Base-by-base conservation (phyloP, 2,113 vertebrate genomes). In the Patagioenas fasciata region DNA sequence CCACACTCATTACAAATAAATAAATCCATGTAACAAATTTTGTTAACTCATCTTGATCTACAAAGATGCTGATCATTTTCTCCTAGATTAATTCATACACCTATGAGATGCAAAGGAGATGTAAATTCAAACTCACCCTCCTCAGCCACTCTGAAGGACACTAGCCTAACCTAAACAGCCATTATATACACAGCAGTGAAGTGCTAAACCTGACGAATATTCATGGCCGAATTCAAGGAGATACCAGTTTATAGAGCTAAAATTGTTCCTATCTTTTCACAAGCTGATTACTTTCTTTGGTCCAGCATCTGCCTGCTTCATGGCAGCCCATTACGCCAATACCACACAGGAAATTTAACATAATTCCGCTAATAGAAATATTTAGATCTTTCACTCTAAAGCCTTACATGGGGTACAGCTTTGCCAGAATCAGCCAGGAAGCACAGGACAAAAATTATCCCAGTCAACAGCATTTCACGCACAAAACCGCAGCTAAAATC, bases 331-430 rank as follows among this genome's bases (percentile, higher is more conserved):
- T 83, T 81, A 91, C 48, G 66, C 69, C 80, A 88, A 82, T 21
- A 15, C 40, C 77, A 85, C 12, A 11, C 72, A 54, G 93, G 66
- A 96, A 95, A 96, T 96, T 40, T 66, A 95, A 91, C 81, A 95
- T 10, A 13, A 56, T 89, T 56, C 56, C 91, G 85, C 91, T 92
- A 94, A 91, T 48, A 91, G 83, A 82, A 87, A 91, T 84, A 93
- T 58, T 87, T 82, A 93, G 42, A 87, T 89, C 69, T 92, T 85
- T 74, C 73, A 32, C 50, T 85, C 78, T 70, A 82, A 96, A 62
- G 12, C 3, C 3, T 75, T 88, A 51, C 69, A n/a, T 6, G 3
- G 69, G 10, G 26, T 69, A 77, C 85, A 75, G 53, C 62, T 92
- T 91, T 95, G 80, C 93, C 91, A 93, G 65, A 74, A 91, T 66